Evolutionary conservation across 1,140 invertebrate species (phyloP).

Genomic region (Watersipora subatra): DNA sequence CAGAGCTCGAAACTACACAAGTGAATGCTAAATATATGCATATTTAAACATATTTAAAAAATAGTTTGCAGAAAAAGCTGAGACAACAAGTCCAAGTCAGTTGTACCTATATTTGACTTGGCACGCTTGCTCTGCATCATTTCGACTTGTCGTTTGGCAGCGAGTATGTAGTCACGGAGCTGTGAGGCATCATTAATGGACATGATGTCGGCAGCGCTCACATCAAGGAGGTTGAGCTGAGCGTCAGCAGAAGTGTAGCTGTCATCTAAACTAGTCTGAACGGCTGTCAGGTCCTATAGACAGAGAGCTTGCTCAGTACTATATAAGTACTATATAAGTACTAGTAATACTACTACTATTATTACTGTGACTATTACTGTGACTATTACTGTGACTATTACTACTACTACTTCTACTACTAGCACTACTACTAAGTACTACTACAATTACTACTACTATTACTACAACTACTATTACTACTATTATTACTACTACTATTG

Average conservation of each 20-base stretch:
- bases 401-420: no score
- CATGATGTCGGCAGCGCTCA: neutral
- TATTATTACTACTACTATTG: no score
- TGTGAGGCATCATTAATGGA: neutral
- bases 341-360: no score
- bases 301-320: no score
- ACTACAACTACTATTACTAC: no score
- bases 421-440: no score
- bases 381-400: no score
- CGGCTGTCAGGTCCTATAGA: neutral
- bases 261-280: neutral
- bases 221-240: neutral
- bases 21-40: no score
- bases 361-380: no score
- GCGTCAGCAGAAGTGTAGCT: neutral
- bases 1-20: neutral
- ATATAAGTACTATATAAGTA: no score
- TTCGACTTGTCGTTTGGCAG: neutral
- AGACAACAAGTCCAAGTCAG: neutral
- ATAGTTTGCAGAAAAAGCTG: neutral
- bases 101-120: neutral
- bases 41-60: neutral
- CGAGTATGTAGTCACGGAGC: neutral
- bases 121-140: neutral
- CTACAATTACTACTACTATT: no score